Evolutionary conservation across 2,113 vertebrate species (phyloP).

Genomic region (Oryzias celebensis): DNA sequence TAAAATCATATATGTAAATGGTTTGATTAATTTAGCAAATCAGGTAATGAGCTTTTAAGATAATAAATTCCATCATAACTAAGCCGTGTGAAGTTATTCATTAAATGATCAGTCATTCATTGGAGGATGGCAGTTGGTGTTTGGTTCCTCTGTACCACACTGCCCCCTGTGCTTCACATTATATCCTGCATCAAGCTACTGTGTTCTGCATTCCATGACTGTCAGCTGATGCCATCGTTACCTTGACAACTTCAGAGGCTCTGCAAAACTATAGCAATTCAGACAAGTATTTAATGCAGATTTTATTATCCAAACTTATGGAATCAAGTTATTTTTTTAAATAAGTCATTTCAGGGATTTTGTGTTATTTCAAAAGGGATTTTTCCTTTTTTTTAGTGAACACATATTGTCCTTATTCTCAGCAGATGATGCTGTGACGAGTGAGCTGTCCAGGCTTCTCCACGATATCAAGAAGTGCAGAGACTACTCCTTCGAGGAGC

Average conservation of each 20-base stretch:
- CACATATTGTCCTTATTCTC: conserved; percentile 2
- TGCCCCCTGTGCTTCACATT: conserved; percentile 47
- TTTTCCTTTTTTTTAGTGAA: background rate
- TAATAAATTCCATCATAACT: background rate
- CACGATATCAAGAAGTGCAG: conserved; percentile 96
- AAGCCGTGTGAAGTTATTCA: background rate
- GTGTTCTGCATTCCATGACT: conserved; percentile 3
- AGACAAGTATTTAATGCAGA: background rate
- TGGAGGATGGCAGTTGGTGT: background rate
- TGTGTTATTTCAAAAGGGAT: background rate
- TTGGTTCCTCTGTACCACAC: conserved; percentile 29
- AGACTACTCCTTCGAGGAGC: conserved; percentile 95
- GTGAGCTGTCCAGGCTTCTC: conserved; percentile 93
- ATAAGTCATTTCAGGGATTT: background rate
- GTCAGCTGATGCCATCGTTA: conserved; percentile 53
- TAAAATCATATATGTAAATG: background rate
- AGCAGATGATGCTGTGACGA: conserved; percentile 91
- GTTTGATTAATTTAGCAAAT: background rate
- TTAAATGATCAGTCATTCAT: conserved; percentile 22
- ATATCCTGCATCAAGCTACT: conserved; percentile 25
- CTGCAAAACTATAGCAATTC: background rate
- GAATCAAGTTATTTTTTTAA: background rate
- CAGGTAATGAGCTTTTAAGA: background rate
- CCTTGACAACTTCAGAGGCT: conserved; percentile 32
- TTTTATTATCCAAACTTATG: background rate